Percentiles rank a stretch among this genome's conserved stretches.
These are phyloP conservation scores for Rhynchotus rufescens DNA, from an alignment of 2,797 vertebrate species.

Conservation along the genomic window DNA sequence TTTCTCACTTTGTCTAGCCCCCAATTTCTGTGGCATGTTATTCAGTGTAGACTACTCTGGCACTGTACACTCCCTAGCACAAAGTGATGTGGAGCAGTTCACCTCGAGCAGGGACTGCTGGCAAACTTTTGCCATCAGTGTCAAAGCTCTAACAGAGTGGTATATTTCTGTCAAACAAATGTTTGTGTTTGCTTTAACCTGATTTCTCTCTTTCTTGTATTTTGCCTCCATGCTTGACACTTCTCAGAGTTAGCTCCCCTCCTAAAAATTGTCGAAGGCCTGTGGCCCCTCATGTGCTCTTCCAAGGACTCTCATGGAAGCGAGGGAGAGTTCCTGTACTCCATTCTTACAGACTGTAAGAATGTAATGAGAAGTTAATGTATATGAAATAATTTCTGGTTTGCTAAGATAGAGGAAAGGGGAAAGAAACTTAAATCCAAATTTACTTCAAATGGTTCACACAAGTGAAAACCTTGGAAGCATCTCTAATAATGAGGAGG, in stretches of 20 bases:
- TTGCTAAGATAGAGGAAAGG: neutral
- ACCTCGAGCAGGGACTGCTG: neutral
- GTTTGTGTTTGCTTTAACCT: neutral
- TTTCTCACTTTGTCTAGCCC: conserved; percentile 36
- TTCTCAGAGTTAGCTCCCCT: neutral
- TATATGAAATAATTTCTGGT: neutral
- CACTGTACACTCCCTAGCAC: neutral
- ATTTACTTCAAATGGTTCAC: neutral
- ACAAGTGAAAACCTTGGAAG: neutral
- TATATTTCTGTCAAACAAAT: conserved; percentile 5
- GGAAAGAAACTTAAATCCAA: neutral
- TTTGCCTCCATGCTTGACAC: neutral
- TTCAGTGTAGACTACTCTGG: neutral
- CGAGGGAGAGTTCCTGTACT: neutral
- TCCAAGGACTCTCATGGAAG: neutral
- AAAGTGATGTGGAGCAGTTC: neutral
- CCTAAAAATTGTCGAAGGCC: neutral
- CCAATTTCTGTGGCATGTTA: conserved; percentile 14
- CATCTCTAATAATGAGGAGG: neutral
- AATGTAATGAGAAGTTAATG: neutral
- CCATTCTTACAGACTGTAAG: neutral
- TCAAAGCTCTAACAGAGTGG: neutral
- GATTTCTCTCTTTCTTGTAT: neutral
- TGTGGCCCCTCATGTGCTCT: neutral
- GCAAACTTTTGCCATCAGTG: neutral